Evolutionary conservation across 2,113 vertebrate genomes (phyloP), one percentile per base, ranked within the genome.

Genomic region (Diadophis punctatus): DNA sequence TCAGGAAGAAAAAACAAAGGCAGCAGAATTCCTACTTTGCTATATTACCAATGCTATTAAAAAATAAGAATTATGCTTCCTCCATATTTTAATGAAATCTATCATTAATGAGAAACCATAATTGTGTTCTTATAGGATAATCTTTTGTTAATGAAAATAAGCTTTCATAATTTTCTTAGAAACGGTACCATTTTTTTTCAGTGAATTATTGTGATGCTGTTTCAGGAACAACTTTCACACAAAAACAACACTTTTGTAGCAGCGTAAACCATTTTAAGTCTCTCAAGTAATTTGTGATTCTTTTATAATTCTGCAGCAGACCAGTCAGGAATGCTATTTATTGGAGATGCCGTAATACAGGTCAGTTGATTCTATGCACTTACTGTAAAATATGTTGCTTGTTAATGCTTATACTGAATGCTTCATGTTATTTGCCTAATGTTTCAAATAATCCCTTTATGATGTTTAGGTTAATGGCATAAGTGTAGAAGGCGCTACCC

Each of bases 321-420:
- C 97, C 98, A 98, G 97, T 98, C 98, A 92, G 98, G 98, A 96
- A 98, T 98, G 98, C 97, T 99, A 90, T 99, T 99, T 95, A 97
- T 98, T 88, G 99, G 99, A 88, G 99, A 99, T 91, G 98, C 99
- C 7, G 97, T 99, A 94, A 95, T 98, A 93, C 98, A 99, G 99
- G 99, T 99, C 92, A 98, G 99, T 98, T 84, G 92, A 90, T 74
- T 90, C 43, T 0, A 6, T 12, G 30, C 20, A 88, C 88, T 91
- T 95, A 6, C 49, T 93, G 94, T 30, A 18, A 58, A 87, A 2
- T 30, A 88, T 95, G 27, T 87, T n/a, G 56, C 51, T 80, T 18
- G 63, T 95, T 93, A 93, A 56, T 84, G 23, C 60, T 90, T 94
- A 74, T 93, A 94, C 95, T 46, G 63, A 90, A 51, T 18, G 63